Percentiles rank a stretch among this genome's conserved stretches.
These are phyloP conservation scores for Scyliorhinus canicula DNA, from an alignment of 2,797 vertebrate species.

Conservation along the genomic window DNA sequence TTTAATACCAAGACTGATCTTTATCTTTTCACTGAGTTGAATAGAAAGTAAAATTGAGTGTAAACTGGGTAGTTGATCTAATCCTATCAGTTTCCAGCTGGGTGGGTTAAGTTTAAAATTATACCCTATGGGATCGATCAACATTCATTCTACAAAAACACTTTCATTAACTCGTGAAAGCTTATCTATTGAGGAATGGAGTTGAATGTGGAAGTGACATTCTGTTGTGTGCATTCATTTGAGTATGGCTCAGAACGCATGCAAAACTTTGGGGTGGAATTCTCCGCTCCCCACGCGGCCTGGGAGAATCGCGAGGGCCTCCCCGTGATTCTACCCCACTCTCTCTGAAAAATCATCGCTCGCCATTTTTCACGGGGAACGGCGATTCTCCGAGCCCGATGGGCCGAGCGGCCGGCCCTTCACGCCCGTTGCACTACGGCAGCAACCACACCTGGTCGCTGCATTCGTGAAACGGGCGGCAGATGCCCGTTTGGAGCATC, in stretches of 20 bases:
- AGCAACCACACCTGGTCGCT: too few relatives aligned
- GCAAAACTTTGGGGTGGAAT: too few relatives aligned
- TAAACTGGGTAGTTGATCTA: background rate
- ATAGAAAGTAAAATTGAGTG: background rate
- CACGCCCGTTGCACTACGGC: too few relatives aligned
- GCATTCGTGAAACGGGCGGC: too few relatives aligned
- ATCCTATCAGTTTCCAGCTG: background rate
- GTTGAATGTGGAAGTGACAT: background rate
- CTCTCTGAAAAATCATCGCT: too few relatives aligned
- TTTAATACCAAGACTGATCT: background rate
- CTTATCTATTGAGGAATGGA: background rate
- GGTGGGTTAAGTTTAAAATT: background rate
- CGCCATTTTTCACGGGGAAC: too few relatives aligned
- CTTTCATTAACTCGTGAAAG: background rate
- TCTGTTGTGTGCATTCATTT: background rate
- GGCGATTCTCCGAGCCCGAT: too few relatives aligned
- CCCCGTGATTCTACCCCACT: too few relatives aligned
- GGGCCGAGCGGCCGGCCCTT: too few relatives aligned
- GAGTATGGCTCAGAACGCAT: background rate
- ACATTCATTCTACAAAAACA: background rate
- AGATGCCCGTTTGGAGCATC: too few relatives aligned
- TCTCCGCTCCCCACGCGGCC: too few relatives aligned
- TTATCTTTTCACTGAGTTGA: background rate
- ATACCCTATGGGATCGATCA: background rate
- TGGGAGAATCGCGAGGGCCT: too few relatives aligned